phyloP scores from a whole-genome alignment of 2,888 invertebrate species.

The Augochlorella aurata region DNA sequence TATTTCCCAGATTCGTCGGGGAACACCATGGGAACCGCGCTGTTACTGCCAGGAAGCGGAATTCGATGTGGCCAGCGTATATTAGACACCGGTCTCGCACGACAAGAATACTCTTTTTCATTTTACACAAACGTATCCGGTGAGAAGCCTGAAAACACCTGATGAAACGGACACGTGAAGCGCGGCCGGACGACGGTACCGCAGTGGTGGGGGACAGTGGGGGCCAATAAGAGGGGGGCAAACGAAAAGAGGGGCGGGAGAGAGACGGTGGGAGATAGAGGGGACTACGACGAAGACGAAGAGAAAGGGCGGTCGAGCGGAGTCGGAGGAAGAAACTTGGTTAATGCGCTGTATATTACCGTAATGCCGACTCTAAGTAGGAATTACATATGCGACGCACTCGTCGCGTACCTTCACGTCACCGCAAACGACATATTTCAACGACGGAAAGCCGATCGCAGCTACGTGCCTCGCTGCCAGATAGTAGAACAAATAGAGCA shows the following conservation, averaged over 20 bases:
- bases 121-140: conserved; percentile 67
- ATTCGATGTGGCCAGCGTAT: conserved; percentile 62
- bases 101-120: conserved; percentile 67
- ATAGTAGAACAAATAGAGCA: conserved; percentile 70
- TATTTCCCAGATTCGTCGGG: conserved; percentile 8
- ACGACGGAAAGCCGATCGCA: conserved; percentile 65
- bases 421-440: conserved; percentile 79
- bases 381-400: conserved; percentile 80
- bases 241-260: neutral
- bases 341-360: conserved; percentile 76
- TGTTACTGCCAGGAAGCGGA: conserved; percentile 61
- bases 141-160: conserved; percentile 65
- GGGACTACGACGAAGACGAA: conserved; percentile 15
- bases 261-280: neutral
- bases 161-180: conserved; percentile 57
- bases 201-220: neutral
- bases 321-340: conserved; percentile 68
- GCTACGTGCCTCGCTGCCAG: conserved; percentile 68
- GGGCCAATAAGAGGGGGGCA: neutral
- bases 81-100: conserved; percentile 58
- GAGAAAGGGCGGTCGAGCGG: conserved; percentile 49
- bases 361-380: conserved; percentile 77
- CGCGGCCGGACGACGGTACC: conserved; percentile 10
- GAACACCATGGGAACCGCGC: conserved; percentile 34
- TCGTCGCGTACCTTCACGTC: conserved; percentile 79